Percentiles rank a stretch among this genome's conserved stretches.
Conservation (phyloP, 30 jellyfish, hydroid and myxozoan genomes). For the Turritopsis dohrnii region DNA sequence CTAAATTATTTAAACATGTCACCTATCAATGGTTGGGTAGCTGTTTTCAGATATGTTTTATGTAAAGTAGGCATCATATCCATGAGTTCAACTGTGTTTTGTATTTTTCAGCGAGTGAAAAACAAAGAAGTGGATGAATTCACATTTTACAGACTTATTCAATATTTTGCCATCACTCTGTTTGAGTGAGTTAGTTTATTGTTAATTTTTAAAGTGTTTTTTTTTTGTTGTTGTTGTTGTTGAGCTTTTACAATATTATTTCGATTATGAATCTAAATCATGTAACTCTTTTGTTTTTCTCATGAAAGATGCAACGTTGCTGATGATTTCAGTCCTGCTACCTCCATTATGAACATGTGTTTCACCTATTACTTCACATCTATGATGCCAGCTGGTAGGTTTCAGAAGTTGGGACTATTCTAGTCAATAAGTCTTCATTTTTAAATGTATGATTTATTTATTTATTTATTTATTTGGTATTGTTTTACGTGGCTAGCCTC, state of each 20-base stretch:
- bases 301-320: conserved; percentile 57
- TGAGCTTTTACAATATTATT: neutral
- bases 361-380: conserved; percentile 58
- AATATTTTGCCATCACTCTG: conserved; percentile 66
- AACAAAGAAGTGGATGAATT: conserved; percentile 66
- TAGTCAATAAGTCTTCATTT: no score
- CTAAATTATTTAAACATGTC: no score
- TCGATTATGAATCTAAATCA: neutral
- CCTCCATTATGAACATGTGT: conserved; percentile 57
- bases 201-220: neutral
- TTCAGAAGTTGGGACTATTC: no score
- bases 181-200: conserved; percentile 58
- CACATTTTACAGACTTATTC: conserved; percentile 60
- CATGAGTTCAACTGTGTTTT: neutral
- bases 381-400: conserved; percentile 30
- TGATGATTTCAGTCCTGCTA: conserved; percentile 74
- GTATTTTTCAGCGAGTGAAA: conserved; percentile 63
- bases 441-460: no score
- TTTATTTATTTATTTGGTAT: no score
- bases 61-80: no score
- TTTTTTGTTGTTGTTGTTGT: conserved; percentile 3
- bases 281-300: no score
- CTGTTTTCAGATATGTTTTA: no score
- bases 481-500: no score
- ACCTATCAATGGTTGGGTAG: no score